Percentiles rank a stretch among this genome's conserved stretches.
phyloP scores from a whole-genome alignment of 2,113 vertebrate species.

The Hippocampus zosterae region DNA sequence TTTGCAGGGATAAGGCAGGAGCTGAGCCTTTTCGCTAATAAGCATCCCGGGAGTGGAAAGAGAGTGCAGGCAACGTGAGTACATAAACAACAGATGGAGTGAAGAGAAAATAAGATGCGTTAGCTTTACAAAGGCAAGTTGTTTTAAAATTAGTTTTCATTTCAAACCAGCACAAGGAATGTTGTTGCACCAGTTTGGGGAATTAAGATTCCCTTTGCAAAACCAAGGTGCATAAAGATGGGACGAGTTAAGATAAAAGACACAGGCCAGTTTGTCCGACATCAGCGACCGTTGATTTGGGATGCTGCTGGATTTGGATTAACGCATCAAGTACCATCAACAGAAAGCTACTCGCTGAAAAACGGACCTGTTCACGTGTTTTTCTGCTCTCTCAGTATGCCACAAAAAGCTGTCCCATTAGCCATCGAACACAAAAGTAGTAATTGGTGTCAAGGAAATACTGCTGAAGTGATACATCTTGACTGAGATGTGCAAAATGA shows the following conservation, averaged over 20 bases:
- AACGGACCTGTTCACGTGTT: neutral
- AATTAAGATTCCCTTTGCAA: neutral
- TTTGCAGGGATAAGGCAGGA: slow-evolving; percentile 44
- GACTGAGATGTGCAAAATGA: neutral
- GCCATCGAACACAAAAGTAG: neutral
- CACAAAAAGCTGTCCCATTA: neutral
- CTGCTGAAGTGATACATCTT: no score
- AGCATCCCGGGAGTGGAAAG: slow-evolving; percentile 25
- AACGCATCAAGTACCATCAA: no score
- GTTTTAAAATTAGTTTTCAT: neutral
- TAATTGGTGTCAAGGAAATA: neutral
- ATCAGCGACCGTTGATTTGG: no score
- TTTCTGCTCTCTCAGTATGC: no score
- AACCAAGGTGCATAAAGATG: neutral
- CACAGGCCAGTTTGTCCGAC: no score
- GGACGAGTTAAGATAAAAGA: no score
- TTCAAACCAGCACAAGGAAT: neutral
- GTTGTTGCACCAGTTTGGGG: neutral
- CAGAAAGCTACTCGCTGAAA: neutral
- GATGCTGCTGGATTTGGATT: no score
- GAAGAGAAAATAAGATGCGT: neutral
- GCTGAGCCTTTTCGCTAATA: slow-evolving; percentile 12
- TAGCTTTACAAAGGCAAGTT: neutral
- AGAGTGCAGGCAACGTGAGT: neutral
- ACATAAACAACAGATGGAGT: neutral